These are phyloP conservation scores for Nomada fabriciana DNA, from an alignment of 2,888 invertebrate genomes.

Conservation along the genomic window DNA sequence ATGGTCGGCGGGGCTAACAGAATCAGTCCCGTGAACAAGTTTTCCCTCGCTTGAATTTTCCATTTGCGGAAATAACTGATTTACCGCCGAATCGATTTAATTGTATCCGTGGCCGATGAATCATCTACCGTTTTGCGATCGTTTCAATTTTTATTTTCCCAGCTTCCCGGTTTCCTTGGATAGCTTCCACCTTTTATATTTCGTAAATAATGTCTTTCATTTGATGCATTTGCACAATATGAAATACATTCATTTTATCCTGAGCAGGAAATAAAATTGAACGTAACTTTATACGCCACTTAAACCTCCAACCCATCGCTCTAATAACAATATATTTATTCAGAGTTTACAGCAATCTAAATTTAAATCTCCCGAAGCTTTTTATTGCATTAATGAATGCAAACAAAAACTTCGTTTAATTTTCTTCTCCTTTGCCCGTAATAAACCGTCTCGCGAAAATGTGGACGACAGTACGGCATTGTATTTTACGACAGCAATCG, in stretches of 20 bases:
- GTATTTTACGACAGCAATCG: slow-evolving; percentile 68
- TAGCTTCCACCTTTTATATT: background rate
- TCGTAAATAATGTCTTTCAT: too few relatives aligned
- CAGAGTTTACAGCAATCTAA: background rate
- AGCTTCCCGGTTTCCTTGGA: background rate
- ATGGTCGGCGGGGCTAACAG: slow-evolving; percentile 17
- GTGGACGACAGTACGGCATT: background rate
- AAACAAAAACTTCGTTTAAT: background rate
- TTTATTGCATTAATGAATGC: background rate
- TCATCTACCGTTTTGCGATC: background rate
- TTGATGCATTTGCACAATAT: background rate
- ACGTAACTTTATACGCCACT: background rate
- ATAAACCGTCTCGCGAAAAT: background rate
- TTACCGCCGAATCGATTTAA: slow-evolving; percentile 31
- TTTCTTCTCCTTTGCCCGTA: background rate
- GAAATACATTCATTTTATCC: background rate
- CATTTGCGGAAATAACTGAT: slow-evolving; percentile 39
- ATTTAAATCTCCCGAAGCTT: background rate
- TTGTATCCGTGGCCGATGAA: slow-evolving; percentile 1
- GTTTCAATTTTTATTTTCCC: slow-evolving; percentile 21
- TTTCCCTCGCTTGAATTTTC: slow-evolving; percentile 29
- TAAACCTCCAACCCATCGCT: too few relatives aligned
- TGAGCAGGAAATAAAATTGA: background rate
- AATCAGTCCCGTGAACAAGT: slow-evolving; percentile 43
- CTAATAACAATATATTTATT: too few relatives aligned